Base-by-base conservation (phyloP, 2,797 vertebrate species). In the Anas flavirostris region DNA sequence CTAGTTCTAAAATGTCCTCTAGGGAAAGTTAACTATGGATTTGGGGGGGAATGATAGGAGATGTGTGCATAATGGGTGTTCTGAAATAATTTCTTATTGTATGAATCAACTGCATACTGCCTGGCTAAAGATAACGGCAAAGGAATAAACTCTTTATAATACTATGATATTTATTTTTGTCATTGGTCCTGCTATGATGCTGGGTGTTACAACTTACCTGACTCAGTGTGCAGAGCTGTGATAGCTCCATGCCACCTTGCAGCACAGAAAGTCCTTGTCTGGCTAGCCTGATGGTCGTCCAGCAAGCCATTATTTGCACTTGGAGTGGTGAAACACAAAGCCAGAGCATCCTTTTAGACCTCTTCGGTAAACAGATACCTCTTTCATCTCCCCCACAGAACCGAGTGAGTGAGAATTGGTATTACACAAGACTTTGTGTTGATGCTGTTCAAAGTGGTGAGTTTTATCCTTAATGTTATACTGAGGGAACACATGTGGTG, bases 401-500 rank as follows among this genome's bases (percentile, higher is more conserved):
- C 44, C 53, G 78, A 53, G 83, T 64, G 88, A 96, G 95, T 91
- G 94, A 92, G 75, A 96, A 96, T 88, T 90, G 88, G 83, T 90
- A 88, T 91, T 95, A 94, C 78, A 82, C 78, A 80, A 91, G 93
- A 69, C 88, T 76, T 62, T 75, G 58, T 1, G n/a, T 26, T 89
- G 91, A 91, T 77, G 86, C 81, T 93, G 88, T 95, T 96, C 91
- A 94, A 93, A 94, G 92, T 60, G 92, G 83, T 88, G 91, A 90
- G 86, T 93, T 94, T 90, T 86, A 96, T 83, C 68, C 90, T 96
- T 91, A 90, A 88, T 90, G 83, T 84, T 94, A 94, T 78, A 93
- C 31, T 2, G 75, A 97, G 78, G 94, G 83, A 96, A 59, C 86
- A 77, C 88, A 90, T 77, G 93, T 82, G 94, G 91, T 93, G 93